Evolutionary conservation across 2,113 vertebrate genomes (phyloP), one percentile per base, ranked within the genome.

Genomic region (Cavia aperea): DNA sequence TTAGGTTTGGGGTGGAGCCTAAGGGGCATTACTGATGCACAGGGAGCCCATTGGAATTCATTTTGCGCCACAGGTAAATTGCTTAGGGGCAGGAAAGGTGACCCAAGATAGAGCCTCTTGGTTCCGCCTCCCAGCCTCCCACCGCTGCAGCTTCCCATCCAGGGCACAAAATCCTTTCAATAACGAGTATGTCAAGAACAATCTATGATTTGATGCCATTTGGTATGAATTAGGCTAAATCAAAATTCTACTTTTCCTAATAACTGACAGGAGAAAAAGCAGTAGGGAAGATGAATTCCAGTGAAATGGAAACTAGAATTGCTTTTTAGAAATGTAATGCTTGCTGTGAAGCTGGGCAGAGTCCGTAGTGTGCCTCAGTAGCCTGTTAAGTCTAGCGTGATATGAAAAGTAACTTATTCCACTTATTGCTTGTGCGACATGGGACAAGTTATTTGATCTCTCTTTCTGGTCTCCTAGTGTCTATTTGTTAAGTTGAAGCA

Each of bases 231-330:
- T 82, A 36, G 23, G 65, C 75, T 91, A 81, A 89, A 63, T 51
- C 9, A 66, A 46, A 83, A 93, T 78, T 89, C 15, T 78, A 1
- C 66, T 93, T 89, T 78, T 78, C 33, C 3, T 86, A 82, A 63
- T 75, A 93, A 49, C n/a, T 72, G 60, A 7, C 12, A 81, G 10
- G 51, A 93, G 51, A 31, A 91, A 85, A 68, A 43, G 13, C 10
- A 70, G 54, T 26, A 39, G 62, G 68, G 39, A 72, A 86, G 36
- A 39, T 72, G 66, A 87, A 86, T 72, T 92, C 92, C 60, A 86
- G 49, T 89, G 31, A 93, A 91, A 82, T 19, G 43, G 31, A 19
- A 84, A 89, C 68, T 77, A 79, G 86, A 66, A 62, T 86, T 75
- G 86, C 66, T n/a, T 16, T 86, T 89, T 81, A 43, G 65, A 75